phyloP scores from a whole-genome alignment of 2,888 invertebrate genomes.

The Tuberolachnus salignus region DNA sequence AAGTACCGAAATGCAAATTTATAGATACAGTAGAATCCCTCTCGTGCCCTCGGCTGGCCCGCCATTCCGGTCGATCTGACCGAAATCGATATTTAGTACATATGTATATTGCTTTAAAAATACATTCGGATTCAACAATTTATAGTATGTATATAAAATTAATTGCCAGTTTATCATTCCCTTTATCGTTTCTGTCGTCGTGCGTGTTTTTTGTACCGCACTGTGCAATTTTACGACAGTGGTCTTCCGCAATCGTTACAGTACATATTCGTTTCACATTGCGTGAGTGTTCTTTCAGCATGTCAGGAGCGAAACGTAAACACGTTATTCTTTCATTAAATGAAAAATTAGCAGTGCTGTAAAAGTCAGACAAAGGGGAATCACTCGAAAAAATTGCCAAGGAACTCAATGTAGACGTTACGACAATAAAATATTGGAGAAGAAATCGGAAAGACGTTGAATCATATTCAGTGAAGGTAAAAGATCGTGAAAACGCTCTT shows the following conservation, averaged over 20 bases:
- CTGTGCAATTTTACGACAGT: no score
- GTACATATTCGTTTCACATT: constrained; percentile 6
- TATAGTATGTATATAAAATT: constrained; percentile 17
- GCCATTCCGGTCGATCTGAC: constrained; percentile 13
- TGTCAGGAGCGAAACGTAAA: constrained; percentile 13
- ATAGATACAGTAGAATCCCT: no score
- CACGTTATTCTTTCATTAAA: constrained; percentile 48
- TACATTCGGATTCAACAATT: background rate
- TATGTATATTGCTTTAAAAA: constrained; percentile 1
- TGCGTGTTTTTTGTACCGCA: constrained; percentile 17
- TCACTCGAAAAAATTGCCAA: constrained; percentile 56
- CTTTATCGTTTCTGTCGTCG: background rate
- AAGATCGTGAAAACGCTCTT: constrained; percentile 50
- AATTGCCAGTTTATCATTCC: constrained; percentile 3
- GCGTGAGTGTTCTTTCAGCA: background rate
- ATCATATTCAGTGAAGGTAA: constrained; percentile 42
- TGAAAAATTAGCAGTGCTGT: constrained; percentile 52
- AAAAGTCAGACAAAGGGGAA: constrained; percentile 55
- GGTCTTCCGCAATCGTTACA: background rate
- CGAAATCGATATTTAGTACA: background rate
- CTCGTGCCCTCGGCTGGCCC: background rate
- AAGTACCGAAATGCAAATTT: no score
- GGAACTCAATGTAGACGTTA: constrained; percentile 37
- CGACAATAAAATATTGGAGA: constrained; percentile 54
- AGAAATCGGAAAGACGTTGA: constrained; percentile 54